Base-by-base conservation (phyloP, 1,140 invertebrate genomes). In the Matsumurasca onukii region DNA sequence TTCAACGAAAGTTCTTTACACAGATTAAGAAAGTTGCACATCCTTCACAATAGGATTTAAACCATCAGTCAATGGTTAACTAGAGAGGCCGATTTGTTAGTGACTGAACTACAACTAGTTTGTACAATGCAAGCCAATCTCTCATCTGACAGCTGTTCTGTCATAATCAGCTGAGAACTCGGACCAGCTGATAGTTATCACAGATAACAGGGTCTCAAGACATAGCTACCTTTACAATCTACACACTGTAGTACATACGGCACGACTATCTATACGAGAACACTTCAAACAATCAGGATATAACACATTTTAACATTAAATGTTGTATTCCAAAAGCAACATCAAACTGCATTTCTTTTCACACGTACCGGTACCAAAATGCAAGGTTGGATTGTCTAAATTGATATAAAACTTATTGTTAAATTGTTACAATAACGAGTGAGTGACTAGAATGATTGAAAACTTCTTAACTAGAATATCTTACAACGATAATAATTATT, bases 291-390 rank as follows among this genome's bases (percentile, higher is more conserved):
- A 59, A 59, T 59, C 55, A 13, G 30, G 25, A 27, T 52, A 12
- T 20, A 52, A 59, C 55, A 59, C 22, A 59, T 59, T 29, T 59
- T 27, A 59, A 29, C 25, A 27, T 59, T 59, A 29, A 25, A 51
- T 5, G 17, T n/a, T 5, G 25, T 59, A 27, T 59, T 59, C 55
- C 55, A 59, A 59, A 59, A 59, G 55, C 55, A 59, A 59, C n/a
- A n/a, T n/a, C n/a, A n/a, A 59, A 59, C 55, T 22, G 55, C 25
- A 59, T 27, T 20, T 52, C 49, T 52, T 5, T 5, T 45, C 39
- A 45, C n/a, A 12, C n/a, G n/a, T 51, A 20, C 24, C 5, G n/a
- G 49, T 51, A 51, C 17, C 5, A 51, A 25, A 59, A 29, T 25
- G 55, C 25, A 27, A 25, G 24, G 15, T 13, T 25, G 25, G 55